phyloP scores from a whole-genome alignment of 2,888 invertebrate species.

The Seira musarum region DNA sequence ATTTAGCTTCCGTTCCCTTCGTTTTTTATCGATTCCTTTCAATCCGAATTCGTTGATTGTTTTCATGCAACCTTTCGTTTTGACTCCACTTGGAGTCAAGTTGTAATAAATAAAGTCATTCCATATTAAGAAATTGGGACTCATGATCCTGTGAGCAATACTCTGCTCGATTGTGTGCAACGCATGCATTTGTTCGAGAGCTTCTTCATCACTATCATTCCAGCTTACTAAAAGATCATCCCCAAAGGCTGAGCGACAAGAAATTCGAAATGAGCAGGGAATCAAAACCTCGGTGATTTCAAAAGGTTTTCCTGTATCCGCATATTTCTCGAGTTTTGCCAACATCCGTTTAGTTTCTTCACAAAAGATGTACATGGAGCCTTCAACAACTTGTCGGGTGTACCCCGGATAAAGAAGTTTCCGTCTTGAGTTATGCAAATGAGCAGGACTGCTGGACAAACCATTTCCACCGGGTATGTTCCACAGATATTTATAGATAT shows the following conservation, averaged over 20 bases:
- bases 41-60: constrained; percentile 17
- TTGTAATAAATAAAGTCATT: constrained; percentile 43
- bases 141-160: constrained; percentile 12
- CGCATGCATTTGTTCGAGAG: constrained; percentile 26
- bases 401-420: constrained; percentile 37
- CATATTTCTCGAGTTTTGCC: background rate
- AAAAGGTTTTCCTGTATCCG: constrained; percentile 17
- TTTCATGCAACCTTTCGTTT: background rate
- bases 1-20: background rate
- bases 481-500: constrained; percentile 39
- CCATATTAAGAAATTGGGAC: constrained; percentile 29
- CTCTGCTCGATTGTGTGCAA: constrained; percentile 27
- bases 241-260: constrained; percentile 35
- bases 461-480: constrained; percentile 29
- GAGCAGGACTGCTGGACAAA: constrained; percentile 26
- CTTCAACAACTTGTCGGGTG: constrained; percentile 28
- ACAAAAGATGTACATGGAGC: constrained; percentile 17
- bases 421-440: constrained; percentile 20
- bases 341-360: constrained; percentile 27
- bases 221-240: constrained; percentile 1
- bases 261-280: constrained; percentile 28
- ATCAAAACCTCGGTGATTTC: constrained; percentile 12
- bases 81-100: constrained; percentile 18
- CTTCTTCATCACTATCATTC: constrained; percentile 26
- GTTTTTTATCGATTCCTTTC: background rate